Evolutionary conservation across 2,113 vertebrate species (phyloP), one percentile per base, ranked within the genome.

Genomic region (Pedionomus torquatus): DNA sequence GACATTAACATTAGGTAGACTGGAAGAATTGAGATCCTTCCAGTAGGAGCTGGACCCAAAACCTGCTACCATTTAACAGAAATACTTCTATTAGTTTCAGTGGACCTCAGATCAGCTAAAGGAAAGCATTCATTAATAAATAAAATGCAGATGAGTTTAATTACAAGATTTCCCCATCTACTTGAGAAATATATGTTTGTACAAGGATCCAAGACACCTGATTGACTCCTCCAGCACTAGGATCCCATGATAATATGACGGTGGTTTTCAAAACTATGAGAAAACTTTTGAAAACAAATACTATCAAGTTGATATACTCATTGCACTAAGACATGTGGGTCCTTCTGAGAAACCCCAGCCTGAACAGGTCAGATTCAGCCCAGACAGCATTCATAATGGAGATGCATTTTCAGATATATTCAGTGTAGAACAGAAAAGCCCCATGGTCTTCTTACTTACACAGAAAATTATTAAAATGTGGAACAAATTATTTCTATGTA

Each of bases 381-480:
- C 30, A 69, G 26, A 25, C 24, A 72, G 52, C 14, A 33, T 16
- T 60, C 1, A 7, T 30, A 70, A 26, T 5, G 6, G 18, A 79
- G 75, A 81, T 13, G 35, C 11, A 74, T 65, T 88, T 69, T 13
- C 63, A 74, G 71, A 82, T 25, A 58, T 18, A 78, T 63, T 77
- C 51, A 28, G 4, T 17, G 46, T 28, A 74, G 31, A 69, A 63
- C 31, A 86, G 66, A 70, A 95, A 80, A 86, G 30, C 39, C 79
- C 35, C 41, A 52, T 33, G 63, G 26, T 92, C 63, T 83, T 91
- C 64, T 80, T 77, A 17, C 52, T 87, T 74, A 61, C 16, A 68
- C 35, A 69, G 83, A 63, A 95, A 90, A 92, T 89, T 60, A 95
- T 74, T 95, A 91, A 92, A 92, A 86, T 37, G 24, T 83, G 71